Percentiles rank a stretch among this genome's conserved stretches.
These are phyloP conservation scores for Pipistrellus pipistrellus DNA, from an alignment of 2,797 vertebrate genomes.

Conservation along the genomic window DNA sequence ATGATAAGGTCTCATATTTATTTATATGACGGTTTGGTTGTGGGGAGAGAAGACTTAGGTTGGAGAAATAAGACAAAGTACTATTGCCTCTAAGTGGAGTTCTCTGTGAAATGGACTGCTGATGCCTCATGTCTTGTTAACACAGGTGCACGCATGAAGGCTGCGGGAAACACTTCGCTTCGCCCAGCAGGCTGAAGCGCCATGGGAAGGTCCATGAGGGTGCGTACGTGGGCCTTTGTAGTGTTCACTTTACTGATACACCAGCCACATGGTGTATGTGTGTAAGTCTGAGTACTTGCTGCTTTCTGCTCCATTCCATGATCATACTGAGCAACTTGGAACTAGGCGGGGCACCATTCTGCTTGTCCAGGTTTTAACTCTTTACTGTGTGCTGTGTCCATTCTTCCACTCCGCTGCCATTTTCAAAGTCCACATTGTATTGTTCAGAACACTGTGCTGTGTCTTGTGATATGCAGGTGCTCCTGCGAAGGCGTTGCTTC, in stretches of 20 bases:
- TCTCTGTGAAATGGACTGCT: neutral
- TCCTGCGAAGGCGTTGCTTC: neutral
- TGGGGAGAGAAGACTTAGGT: neutral
- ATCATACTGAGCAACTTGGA: neutral
- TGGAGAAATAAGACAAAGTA: neutral
- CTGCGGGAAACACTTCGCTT: conserved; percentile 90
- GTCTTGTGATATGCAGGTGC: fast-evolving
- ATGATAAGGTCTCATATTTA: neutral
- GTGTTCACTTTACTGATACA: no score
- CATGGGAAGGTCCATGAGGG: conserved; percentile 94
- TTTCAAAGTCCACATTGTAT: fast-evolving
- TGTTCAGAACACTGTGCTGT: neutral
- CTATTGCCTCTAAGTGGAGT: fast-evolving
- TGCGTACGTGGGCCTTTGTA: conserved; percentile 67
- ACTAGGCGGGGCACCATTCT: no score
- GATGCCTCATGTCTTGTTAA: neutral
- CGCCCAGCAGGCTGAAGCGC: conserved; percentile 89
- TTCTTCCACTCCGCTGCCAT: neutral
- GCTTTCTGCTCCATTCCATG: fast-evolving
- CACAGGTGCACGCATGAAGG: conserved; percentile 91
- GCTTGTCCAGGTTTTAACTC: neutral
- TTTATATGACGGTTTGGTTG: neutral
- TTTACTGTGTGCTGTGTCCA: fast-evolving
- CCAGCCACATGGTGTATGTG: fast-evolving
- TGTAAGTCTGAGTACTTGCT: neutral